Percentiles rank a stretch among this genome's conserved stretches.
These are phyloP conservation scores for Caenorhabditis afra DNA, from an alignment of 2,888 invertebrate genomes.

Conservation along the genomic window DNA sequence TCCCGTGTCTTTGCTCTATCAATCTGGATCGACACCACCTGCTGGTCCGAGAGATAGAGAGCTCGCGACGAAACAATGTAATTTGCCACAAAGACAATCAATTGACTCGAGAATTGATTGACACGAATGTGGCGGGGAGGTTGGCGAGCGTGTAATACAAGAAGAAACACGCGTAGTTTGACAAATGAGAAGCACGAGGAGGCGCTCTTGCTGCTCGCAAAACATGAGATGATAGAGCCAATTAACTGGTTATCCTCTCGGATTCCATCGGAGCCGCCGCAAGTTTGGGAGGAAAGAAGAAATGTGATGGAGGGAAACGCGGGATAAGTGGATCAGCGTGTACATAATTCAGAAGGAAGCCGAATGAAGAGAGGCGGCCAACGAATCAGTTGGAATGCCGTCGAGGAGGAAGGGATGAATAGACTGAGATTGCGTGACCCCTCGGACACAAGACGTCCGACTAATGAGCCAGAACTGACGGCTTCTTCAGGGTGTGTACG, in stretches of 20 bases:
- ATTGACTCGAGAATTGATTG: slow-evolving; percentile 49
- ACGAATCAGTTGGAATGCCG: slow-evolving; percentile 35
- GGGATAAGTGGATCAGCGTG: slow-evolving; percentile 49
- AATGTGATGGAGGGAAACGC: slow-evolving; percentile 10
- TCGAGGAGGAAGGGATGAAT: slow-evolving; percentile 44
- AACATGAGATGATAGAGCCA: slow-evolving; percentile 32
- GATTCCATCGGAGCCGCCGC: slow-evolving; percentile 1
- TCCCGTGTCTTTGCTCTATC: too few relatives aligned
- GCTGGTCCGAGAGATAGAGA: too few relatives aligned
- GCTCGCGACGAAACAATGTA: slow-evolving; percentile 36
- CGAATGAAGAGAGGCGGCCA: slow-evolving; percentile 39
- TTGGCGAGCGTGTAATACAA: slow-evolving; percentile 23
- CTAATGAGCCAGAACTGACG: slow-evolving; percentile 58
- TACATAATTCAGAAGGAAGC: slow-evolving; percentile 51
- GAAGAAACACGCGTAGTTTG: slow-evolving; percentile 43
- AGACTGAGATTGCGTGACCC: slow-evolving; percentile 60
- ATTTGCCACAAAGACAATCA: slow-evolving; percentile 57
- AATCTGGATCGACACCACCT: too few relatives aligned
- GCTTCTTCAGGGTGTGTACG: slow-evolving; percentile 37
- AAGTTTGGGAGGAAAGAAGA: slow-evolving; percentile 11
- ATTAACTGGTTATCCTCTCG: slow-evolving; percentile 28
- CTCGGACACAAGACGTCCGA: slow-evolving; percentile 50
- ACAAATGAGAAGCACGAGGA: slow-evolving; percentile 28
- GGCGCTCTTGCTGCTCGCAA: background rate
- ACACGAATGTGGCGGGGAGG: slow-evolving; percentile 12